A percentile compares a stretch with the other conserved stretches of the same genome.
Conservation (phyloP, 2,113 vertebrate species). For the Catharus bicknelli region DNA sequence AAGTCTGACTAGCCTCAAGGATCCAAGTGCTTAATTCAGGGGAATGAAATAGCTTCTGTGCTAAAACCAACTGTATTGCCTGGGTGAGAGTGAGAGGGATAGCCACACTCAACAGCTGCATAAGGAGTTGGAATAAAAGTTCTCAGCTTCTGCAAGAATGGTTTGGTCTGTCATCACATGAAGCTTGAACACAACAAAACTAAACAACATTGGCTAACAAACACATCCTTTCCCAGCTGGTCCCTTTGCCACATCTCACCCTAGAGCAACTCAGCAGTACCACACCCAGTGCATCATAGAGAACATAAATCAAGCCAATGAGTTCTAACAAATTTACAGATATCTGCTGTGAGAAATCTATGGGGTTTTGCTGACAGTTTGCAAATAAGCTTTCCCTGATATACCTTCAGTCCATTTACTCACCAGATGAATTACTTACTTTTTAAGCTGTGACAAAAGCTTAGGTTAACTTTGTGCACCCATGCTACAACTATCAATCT, state of each 20-base stretch:
- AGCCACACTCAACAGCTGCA: neutral
- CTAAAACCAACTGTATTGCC: neutral
- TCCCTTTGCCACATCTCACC: rapidly evolving
- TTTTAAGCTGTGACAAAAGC: neutral
- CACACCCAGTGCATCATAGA: rapidly evolving
- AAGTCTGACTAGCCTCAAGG: neutral
- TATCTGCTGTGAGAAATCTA: too few relatives aligned
- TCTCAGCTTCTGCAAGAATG: neutral
- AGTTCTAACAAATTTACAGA: neutral
- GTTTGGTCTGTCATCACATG: neutral
- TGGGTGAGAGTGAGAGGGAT: neutral
- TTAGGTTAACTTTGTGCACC: neutral
- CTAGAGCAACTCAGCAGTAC: neutral
- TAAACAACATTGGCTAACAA: neutral
- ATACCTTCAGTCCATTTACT: neutral
- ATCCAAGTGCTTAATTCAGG: neutral
- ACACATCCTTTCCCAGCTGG: neutral
- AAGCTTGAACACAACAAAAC: neutral
- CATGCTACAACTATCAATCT: neutral
- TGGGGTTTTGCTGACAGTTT: neutral
- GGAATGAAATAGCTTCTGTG: neutral
- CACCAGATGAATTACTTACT: neutral
- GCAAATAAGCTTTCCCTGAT: neutral
- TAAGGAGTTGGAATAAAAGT: neutral
- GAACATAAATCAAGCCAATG: neutral